Evolutionary conservation across 2,888 invertebrate species (phyloP), one percentile per base, ranked within the genome.

Genomic region (Ditula angustiorana): DNA sequence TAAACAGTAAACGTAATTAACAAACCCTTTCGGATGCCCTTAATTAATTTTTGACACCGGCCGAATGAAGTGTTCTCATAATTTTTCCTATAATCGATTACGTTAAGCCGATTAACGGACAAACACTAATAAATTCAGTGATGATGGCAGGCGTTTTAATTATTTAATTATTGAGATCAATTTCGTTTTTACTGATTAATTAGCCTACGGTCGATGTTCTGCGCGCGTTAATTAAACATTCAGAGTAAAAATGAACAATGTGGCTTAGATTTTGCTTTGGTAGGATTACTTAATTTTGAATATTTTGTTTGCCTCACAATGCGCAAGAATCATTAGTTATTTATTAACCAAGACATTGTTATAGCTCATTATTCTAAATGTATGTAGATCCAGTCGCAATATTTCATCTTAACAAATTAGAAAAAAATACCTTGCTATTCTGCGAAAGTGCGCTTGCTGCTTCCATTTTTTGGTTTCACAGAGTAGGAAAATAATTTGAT

Each of bases 41-140:
- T 71, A 69, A 73, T 73, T 71, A 73, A 73, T 73, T 71, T 74
- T 73, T 69, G 71, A 75, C 74, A 68, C 65, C 66, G 62, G 52
- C 55, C 60, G 61, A 46, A 53, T 28, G 33, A 28, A 53, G 66
- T 57, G 60, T 60, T 55, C 55, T 58, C 64, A 46, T 71, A 71
- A 73, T 74, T 71, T 71, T 62, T 61, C 69, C 66, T 67, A 61
- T 66, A 57, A 70, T 71, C 69, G 70, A 71, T 71, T 69, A 61
- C 57, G 66, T 46, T 41, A 30, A 61, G 66, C 53, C 30, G 49
- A 53, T 49, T 24, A n/a, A n/a, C n/a, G n/a, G n/a, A n/a, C 46
- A n/a, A 10, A 30, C n/a, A 58, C 19, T 55, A 62, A 58, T 62
- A 37, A 58, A 62, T 56, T 61, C 26, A 44, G 41, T 35, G 44